Conservation (phyloP, 2,888 invertebrate genomes). For the Mimumesa dahlbomi region DNA sequence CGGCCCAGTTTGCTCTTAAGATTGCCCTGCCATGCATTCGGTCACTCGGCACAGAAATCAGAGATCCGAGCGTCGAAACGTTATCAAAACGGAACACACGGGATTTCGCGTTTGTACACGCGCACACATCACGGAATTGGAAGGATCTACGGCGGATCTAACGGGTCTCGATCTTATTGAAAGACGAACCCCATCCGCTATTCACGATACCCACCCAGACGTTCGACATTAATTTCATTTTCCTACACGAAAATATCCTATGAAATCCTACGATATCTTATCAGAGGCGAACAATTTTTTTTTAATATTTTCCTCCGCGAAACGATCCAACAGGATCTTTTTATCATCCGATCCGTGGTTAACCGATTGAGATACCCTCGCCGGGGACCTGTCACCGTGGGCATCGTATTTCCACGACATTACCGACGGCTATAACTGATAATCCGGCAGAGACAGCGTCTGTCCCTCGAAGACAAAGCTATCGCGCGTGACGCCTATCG, state of each 20-base stretch:
- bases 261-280: too few relatives aligned
- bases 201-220: too few relatives aligned
- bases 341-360: too few relatives aligned
- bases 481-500: constrained; percentile 38
- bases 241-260: too few relatives aligned
- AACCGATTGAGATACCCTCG: too few relatives aligned
- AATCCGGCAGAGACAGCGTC: constrained; percentile 17
- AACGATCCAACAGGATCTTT: too few relatives aligned
- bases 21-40: not conserved
- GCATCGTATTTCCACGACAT: too few relatives aligned
- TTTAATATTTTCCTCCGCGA: too few relatives aligned
- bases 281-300: too few relatives aligned
- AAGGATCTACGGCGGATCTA: constrained; percentile 12
- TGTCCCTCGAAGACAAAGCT: constrained; percentile 34
- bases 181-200: not conserved
- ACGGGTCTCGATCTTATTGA: constrained; percentile 2
- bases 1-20: not conserved
- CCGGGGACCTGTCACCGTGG: too few relatives aligned
- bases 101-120: not conserved
- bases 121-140: not conserved
- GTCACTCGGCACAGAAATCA: constrained; percentile 4
- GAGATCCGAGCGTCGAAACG: not conserved
- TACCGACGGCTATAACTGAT: too few relatives aligned
- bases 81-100: not conserved
- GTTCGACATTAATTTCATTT: too few relatives aligned